Conservation (phyloP, 2,888 invertebrate species). For the Lasioglossum pauxillum region DNA sequence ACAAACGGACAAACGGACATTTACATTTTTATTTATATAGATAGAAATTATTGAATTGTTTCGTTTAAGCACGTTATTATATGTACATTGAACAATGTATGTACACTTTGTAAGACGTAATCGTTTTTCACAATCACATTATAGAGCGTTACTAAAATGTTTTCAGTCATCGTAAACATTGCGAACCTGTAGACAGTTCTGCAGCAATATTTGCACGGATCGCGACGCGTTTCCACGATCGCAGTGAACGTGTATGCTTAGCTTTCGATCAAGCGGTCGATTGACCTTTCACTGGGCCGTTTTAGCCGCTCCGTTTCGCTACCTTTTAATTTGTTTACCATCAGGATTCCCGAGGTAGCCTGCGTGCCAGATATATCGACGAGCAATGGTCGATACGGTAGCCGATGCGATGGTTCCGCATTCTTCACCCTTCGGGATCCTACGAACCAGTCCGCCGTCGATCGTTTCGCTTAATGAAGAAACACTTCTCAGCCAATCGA, state of each 20-base stretch:
- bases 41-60: background rate
- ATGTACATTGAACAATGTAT: too few relatives aligned
- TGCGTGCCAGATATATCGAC: background rate
- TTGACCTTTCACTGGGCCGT: slow-evolving; percentile 18
- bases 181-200: too few relatives aligned
- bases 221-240: slow-evolving; percentile 1
- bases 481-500: background rate
- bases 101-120: too few relatives aligned
- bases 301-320: background rate
- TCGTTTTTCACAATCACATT: too few relatives aligned
- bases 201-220: background rate
- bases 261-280: slow-evolving; percentile 7
- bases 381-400: background rate
- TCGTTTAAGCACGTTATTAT: too few relatives aligned
- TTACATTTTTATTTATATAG: too few relatives aligned
- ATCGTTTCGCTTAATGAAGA: background rate
- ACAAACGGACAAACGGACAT: too few relatives aligned
- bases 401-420: background rate
- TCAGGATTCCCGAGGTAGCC: background rate
- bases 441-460: background rate
- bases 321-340: slow-evolving; percentile 30
- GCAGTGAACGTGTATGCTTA: background rate
- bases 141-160: too few relatives aligned
- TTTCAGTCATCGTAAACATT: too few relatives aligned
- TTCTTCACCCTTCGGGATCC: slow-evolving; percentile 13